Evolutionary conservation across 2,888 invertebrate species (phyloP).

Genomic region (Pegoplata infirma): DNA sequence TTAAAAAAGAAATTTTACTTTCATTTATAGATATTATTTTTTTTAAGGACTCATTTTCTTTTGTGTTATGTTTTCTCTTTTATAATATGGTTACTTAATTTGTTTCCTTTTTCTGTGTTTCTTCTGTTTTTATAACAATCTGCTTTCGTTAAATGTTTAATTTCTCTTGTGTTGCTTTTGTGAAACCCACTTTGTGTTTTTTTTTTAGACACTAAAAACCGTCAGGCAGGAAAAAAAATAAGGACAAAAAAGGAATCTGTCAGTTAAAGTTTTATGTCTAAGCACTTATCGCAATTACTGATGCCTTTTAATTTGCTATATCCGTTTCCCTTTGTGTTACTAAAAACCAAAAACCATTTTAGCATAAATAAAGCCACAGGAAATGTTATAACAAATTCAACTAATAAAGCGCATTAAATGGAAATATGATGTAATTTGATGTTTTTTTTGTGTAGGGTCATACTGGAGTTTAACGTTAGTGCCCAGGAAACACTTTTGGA

Average conservation of each 20-base stretch:
- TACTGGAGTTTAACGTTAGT: no score
- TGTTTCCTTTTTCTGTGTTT: background rate
- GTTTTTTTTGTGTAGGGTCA: no score
- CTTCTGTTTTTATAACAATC: background rate
- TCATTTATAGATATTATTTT: no score
- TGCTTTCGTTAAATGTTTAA: background rate
- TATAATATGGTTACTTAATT: conserved; percentile 25
- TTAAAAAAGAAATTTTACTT: background rate
- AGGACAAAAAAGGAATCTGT: no score
- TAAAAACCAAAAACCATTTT: background rate
- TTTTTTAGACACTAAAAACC: background rate
- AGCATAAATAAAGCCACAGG: conserved; percentile 3
- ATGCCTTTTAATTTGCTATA: conserved; percentile 38
- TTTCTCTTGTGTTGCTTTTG: background rate
- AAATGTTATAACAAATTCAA: conserved; percentile 12
- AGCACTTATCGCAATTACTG: conserved; percentile 30
- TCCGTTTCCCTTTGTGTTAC: conserved; percentile 20
- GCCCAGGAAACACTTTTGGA: no score
- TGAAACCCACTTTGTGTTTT: background rate
- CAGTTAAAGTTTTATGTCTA: conserved; percentile 5
- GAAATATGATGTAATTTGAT: no score
- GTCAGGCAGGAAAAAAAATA: background rate
- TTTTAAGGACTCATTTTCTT: no score
- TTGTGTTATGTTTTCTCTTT: background rate
- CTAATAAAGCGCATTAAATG: background rate